Base-by-base conservation (phyloP, 2,888 invertebrate species). In the Polyommatus iphigenia region DNA sequence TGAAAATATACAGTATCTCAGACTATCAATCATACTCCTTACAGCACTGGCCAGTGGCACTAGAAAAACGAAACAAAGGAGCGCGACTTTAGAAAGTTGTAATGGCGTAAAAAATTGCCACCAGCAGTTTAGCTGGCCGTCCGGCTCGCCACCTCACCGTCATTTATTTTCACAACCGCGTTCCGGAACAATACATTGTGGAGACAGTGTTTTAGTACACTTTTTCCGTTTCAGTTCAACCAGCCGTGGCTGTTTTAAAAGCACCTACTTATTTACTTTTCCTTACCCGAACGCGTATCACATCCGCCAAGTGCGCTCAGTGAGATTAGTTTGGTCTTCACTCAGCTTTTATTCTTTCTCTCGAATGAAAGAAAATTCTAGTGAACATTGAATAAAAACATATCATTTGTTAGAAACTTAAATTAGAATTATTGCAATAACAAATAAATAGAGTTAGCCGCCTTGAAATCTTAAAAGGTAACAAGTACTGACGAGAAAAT, bases 21-120 rank as follows among this genome's bases (percentile, higher is more conserved):
- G 67, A 3, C 32, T 24, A 62, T 32, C 29, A 67, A 67, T 29
- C 15, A 67, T 32, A 18, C 29, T 67, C 29, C 67, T 29, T 59
- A 62, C 13, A 24, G 73, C 24, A 73, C 72, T 15, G 8, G 41
- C 8, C 24, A 18, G 24, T 6, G 75, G 50, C 46, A 75, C 50
- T 67, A 54, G 75, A 75, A 75, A 50, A 75, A 75, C 73, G 73
- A 73, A 73, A 73, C 50, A 79, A 79, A 81, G 71, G 57, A 76
- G 79, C 78, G 72, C 59, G 71, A 79, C 76, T 78, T 78, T 82
- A 82, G 84, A 84, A 84, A 84, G 84, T 84, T 80, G 80, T 77
- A 32, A 81, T 82, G 77, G 83, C 84, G 85, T 82, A 82, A 83
- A 85, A 85, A 84, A 85, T 83, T 83, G 83, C 80, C 78, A 78